These are phyloP conservation scores for Ciconia nigra DNA, from an alignment of 2,797 vertebrate species.

Conservation along the genomic window DNA sequence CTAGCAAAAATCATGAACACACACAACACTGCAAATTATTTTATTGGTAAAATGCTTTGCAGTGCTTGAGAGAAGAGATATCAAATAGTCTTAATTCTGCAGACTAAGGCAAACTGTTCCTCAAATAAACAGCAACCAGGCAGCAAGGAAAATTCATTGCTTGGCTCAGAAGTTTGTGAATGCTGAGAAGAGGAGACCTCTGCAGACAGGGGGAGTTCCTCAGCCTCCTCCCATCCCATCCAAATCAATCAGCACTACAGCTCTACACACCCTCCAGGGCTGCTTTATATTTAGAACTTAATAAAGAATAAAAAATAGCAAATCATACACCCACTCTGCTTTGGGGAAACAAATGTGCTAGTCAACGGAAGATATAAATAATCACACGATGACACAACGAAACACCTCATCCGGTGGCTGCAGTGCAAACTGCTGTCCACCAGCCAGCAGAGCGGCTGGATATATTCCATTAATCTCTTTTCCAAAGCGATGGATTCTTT, in stretches of 20 bases:
- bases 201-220: not conserved
- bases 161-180: not conserved
- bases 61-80: not conserved
- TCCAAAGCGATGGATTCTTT: not conserved
- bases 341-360: constrained; percentile 39
- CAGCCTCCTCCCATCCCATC: constrained; percentile 23
- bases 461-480: not conserved
- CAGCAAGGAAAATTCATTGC: not conserved
- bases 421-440: not conserved
- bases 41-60: not conserved
- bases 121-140: not conserved
- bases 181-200: not conserved
- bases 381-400: not conserved
- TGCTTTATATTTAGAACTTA: constrained; percentile 58
- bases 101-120: not conserved
- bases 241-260: constrained; percentile 51
- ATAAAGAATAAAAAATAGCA: constrained; percentile 57
- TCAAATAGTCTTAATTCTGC: not conserved
- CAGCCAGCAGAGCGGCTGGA: not conserved
- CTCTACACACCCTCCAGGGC: constrained; percentile 2
- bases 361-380: constrained; percentile 52
- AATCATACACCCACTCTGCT: constrained; percentile 29
- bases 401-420: not conserved
- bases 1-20: not conserved
- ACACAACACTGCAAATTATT: not conserved